These are phyloP conservation scores for Clanis bilineata DNA, from an alignment of 2,888 invertebrate genomes.

Conservation along the genomic window DNA sequence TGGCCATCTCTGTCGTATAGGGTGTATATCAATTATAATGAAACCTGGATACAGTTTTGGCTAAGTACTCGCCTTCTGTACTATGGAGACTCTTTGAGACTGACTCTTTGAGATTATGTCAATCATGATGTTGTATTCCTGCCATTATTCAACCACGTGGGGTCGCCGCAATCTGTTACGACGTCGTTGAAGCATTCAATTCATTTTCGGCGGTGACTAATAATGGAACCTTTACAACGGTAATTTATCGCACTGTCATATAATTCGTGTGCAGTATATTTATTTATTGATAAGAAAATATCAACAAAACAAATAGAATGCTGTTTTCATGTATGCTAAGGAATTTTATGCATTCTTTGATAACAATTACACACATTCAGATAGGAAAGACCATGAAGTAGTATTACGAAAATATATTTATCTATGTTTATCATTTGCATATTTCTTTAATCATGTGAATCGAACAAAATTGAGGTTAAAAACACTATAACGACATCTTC, in stretches of 20 bases:
- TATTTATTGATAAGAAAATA: background rate
- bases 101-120: background rate
- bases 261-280: background rate
- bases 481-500: conserved; percentile 18
- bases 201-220: background rate
- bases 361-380: background rate
- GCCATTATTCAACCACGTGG: background rate
- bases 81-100: too few species aligned
- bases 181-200: background rate
- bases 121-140: background rate
- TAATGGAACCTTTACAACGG: background rate
- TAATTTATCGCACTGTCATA: background rate
- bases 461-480: conserved; percentile 18
- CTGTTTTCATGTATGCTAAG: background rate
- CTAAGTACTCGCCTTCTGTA: too few species aligned
- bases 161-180: background rate
- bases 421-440: background rate
- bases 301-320: background rate
- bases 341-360: background rate
- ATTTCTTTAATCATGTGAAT: background rate
- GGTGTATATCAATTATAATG: too few species aligned
- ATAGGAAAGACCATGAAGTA: background rate
- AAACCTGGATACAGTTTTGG: too few species aligned
- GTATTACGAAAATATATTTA: background rate
- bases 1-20: too few species aligned